Base-by-base conservation (phyloP, 2,888 invertebrate species). In the Tenthredo scrophulariae region DNA sequence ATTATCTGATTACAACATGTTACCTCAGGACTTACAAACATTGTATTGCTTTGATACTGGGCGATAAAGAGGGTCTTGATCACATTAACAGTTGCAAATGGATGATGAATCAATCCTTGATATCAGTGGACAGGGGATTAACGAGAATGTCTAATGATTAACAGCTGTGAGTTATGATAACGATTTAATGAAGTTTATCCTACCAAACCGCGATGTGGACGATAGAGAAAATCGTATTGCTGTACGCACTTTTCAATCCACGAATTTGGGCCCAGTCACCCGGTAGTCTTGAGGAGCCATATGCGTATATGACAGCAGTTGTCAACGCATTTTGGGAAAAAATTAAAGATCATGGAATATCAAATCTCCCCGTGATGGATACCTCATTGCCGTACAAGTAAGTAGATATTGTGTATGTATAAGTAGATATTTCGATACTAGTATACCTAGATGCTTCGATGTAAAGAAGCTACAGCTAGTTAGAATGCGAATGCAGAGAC, bases 291-390 rank as follows among this genome's bases (percentile, higher is more conserved):
- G 3, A 46, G 7, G 10, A 29, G 13, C 67, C 83, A 22, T 29
- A 15, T 1, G 67, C 13, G 18, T 83, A 83, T 46, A 26, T 67
- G 22, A n/a, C 43, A 26, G 65, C 83, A 50, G 70, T 83, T 29
- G 40, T 70, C 10, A 65, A 65, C 15, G 70, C 67, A 67, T 33
- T 85, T 7, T 84, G 70, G 79, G 77, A n/a, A 18, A 65, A 79
- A 43, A 46, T 85, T 50, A 46, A n/a, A 62, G 67, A 75, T 3
- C 43, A 85, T 43, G 85, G 85, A 15, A 40, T 84, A 40, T 84
- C 79, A 43, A 85, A 84, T 72, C 79, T 85, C 26, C 84, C 85
- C 3, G 85, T 84, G n/a, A 26, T 18, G 26, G 77, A 85, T 43
- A 15, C n/a, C 40, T 37, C 40, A 15, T n/a, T 72, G 29, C 18